phyloP scores from a whole-genome alignment of 2,888 invertebrate genomes.

The Volucella inflata region DNA sequence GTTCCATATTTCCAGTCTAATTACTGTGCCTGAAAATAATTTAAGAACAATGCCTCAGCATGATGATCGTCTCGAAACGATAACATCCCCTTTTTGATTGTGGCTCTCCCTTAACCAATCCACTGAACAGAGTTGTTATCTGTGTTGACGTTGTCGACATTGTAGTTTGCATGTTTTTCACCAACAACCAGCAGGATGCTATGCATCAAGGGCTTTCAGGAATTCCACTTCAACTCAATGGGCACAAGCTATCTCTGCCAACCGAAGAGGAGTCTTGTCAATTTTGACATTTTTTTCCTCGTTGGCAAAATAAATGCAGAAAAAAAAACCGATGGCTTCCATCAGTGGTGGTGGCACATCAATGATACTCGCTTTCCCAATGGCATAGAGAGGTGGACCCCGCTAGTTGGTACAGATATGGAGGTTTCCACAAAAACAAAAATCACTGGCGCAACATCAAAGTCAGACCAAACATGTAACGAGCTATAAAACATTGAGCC shows the following conservation, averaged over 20 bases:
- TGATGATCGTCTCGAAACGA: constrained; percentile 65
- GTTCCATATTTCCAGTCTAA: constrained; percentile 75
- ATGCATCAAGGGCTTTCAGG: constrained; percentile 72
- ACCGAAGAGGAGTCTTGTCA: constrained; percentile 66
- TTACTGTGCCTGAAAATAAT: constrained; percentile 72
- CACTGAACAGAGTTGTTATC: constrained; percentile 74
- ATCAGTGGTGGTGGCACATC: constrained; percentile 69
- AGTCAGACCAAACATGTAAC: constrained; percentile 74
- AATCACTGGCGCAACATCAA: constrained; percentile 73
- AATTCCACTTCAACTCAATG: constrained; percentile 54
- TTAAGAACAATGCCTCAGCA: constrained; percentile 69
- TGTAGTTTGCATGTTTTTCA: constrained; percentile 73
- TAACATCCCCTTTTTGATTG: constrained; percentile 53
- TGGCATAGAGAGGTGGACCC: constrained; percentile 57
- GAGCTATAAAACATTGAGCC: constrained; percentile 74
- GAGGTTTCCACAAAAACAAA: constrained; percentile 51
- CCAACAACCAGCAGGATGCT: constrained; percentile 72
- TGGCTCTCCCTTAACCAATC: constrained; percentile 49
- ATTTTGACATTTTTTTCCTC: constrained; percentile 67
- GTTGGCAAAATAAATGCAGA: constrained; percentile 54
- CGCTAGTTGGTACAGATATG: constrained; percentile 58
- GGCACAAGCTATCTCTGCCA: constrained; percentile 28
- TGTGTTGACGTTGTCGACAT: constrained; percentile 70
- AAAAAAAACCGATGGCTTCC: constrained; percentile 66
- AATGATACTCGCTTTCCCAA: constrained; percentile 66